phyloP scores from a whole-genome alignment of 1,140 invertebrate species.

The Chionoecetes opilio region DNA sequence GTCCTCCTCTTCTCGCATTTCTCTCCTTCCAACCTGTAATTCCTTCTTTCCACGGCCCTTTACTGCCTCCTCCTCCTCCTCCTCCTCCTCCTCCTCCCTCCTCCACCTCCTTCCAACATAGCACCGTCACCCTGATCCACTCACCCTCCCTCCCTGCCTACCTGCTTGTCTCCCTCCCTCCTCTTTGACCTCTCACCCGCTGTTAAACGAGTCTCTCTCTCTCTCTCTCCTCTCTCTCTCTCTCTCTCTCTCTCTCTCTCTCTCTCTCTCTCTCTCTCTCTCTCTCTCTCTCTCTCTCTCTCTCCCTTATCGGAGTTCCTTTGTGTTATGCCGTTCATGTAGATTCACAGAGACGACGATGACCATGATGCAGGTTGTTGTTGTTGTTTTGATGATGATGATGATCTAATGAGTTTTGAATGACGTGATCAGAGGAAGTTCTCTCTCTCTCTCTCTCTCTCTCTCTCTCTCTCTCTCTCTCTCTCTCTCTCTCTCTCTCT shows the following conservation, averaged over 20 bases:
- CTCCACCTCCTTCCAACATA: neutral
- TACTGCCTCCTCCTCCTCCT: neutral
- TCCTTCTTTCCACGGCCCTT: neutral
- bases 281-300: neutral
- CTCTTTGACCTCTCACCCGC: too few species aligned
- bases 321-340: neutral
- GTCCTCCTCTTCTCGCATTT: too few species aligned
- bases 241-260: neutral
- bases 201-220: too few species aligned
- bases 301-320: neutral
- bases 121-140: too few species aligned
- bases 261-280: too few species aligned
- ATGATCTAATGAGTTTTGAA: too few species aligned
- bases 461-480: conserved; percentile 41
- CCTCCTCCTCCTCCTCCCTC: neutral
- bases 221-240: too few species aligned
- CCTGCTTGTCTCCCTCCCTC: too few species aligned
- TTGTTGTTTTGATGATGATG: too few species aligned
- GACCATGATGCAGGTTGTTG: neutral
- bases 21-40: neutral
- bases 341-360: neutral
- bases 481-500: conserved; percentile 40
- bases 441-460: conserved; percentile 39
- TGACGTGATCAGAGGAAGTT: too few species aligned
- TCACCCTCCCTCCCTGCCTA: too few species aligned